phyloP scores from a whole-genome alignment of 1,140 invertebrate genomes.

The Plutomurus gul region DNA sequence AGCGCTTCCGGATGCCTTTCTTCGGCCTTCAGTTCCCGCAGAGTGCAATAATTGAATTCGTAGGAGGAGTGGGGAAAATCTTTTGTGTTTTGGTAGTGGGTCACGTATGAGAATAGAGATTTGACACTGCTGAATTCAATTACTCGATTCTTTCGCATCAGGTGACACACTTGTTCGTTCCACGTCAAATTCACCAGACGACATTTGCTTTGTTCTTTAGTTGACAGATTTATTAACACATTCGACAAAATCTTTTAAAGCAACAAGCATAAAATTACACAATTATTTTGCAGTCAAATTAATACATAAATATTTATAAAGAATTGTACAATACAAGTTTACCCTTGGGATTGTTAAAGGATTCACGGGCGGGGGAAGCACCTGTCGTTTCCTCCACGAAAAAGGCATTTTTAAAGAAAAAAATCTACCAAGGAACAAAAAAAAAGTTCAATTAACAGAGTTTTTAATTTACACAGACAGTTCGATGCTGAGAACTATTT shows the following conservation, averaged over 20 bases:
- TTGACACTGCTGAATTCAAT: constrained; percentile 10
- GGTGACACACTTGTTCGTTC: background rate
- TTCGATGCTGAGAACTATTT: too few species aligned
- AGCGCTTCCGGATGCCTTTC: background rate
- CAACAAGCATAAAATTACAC: background rate
- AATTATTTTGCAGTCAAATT: background rate
- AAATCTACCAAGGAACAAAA: too few species aligned
- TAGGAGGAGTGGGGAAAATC: constrained; percentile 21
- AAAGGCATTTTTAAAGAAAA: background rate
- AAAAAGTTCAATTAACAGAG: too few species aligned
- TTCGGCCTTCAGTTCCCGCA: background rate
- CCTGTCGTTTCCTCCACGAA: background rate
- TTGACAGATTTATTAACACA: background rate
- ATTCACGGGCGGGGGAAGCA: background rate
- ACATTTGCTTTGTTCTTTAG: background rate
- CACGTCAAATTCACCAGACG: background rate
- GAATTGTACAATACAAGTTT: background rate
- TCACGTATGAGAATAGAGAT: background rate
- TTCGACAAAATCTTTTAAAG: constrained; percentile 7
- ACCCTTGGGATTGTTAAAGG: background rate
- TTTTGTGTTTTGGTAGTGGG: background rate
- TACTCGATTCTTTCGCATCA: background rate
- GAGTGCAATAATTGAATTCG: constrained; percentile 10
- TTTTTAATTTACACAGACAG: too few species aligned
- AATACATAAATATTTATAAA: background rate